Base-by-base conservation (phyloP, 2,113 vertebrate genomes). In the Vulpes lagopus region DNA sequence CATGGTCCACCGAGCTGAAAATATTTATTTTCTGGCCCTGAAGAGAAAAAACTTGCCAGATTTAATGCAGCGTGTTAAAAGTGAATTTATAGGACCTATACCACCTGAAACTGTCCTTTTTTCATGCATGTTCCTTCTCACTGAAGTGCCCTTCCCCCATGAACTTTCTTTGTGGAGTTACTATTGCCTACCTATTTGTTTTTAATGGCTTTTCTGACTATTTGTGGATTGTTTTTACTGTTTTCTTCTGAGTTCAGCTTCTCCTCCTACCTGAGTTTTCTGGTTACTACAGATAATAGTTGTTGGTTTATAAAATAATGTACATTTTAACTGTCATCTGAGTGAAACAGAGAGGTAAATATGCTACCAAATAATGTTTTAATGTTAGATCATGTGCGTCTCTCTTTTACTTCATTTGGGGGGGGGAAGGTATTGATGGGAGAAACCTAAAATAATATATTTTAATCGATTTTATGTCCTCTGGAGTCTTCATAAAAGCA, bases 381-480 rank as follows among this genome's bases (percentile, higher is more conserved):
- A 92, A 84, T 49, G 3, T 95, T 65, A 82, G 43, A 25, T 43
- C 23, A 14, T 67, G 0, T 53, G 20, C 91, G 49, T 85, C 5
- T 78, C 11, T 87, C 43, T 43, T 43, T 38, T 38, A 83, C 19
- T 7, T 59, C 73, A 74, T 65, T 64, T 57, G 8, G 5, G 1
- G 27, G 27, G 35, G 27, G 5, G 51, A 15, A 22, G 11, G 9
- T 69, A 4, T 91, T 86, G 62, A 35, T 82, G 8, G 14, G 5
- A 38, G 74, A 91, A 87, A 27, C 11, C 32, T 85, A 59, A 83
- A 94, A 84, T 86, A 55, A 38, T 23, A 38, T n/a, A 85, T 60
- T 92, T 97, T 88, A 84, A 71, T 71, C 79, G 53, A n/a, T 87
- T 86, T 94, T 83, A 87, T 89, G 78, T 15, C 32, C 32, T 78